These are phyloP conservation scores for Elephas maximus DNA, from an alignment of 2,113 vertebrate genomes.

Conservation along the genomic window DNA sequence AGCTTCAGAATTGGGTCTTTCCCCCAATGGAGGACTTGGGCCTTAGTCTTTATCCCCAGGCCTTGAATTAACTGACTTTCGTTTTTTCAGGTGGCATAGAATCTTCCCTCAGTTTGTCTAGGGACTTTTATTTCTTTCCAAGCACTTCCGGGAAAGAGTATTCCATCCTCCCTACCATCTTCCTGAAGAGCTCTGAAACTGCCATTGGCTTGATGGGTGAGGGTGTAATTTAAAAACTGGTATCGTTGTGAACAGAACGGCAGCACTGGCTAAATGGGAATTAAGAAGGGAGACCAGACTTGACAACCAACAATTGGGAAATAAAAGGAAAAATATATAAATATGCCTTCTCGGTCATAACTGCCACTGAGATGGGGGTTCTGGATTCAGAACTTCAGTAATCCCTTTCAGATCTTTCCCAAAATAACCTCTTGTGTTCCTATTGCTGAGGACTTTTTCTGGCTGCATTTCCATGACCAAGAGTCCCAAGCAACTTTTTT, in stretches of 20 bases:
- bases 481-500: background rate
- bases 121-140: slow-evolving; percentile 24
- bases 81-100: background rate
- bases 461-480: background rate
- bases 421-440: background rate
- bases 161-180: background rate
- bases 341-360: background rate
- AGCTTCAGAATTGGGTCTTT: background rate
- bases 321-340: background rate
- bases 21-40: background rate
- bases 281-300: background rate
- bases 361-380: background rate
- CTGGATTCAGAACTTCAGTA: background rate
- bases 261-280: background rate
- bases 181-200: background rate
- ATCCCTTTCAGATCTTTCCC: background rate
- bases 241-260: background rate
- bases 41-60: background rate
- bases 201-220: background rate
- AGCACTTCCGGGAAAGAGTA: background rate
- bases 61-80: background rate
- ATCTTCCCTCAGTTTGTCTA: slow-evolving; percentile 9
- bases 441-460: background rate
- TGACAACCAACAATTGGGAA: background rate
- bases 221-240: background rate